These are phyloP conservation scores for Equus przewalskii DNA, from an alignment of 2,113 vertebrate genomes.

Conservation along the genomic window DNA sequence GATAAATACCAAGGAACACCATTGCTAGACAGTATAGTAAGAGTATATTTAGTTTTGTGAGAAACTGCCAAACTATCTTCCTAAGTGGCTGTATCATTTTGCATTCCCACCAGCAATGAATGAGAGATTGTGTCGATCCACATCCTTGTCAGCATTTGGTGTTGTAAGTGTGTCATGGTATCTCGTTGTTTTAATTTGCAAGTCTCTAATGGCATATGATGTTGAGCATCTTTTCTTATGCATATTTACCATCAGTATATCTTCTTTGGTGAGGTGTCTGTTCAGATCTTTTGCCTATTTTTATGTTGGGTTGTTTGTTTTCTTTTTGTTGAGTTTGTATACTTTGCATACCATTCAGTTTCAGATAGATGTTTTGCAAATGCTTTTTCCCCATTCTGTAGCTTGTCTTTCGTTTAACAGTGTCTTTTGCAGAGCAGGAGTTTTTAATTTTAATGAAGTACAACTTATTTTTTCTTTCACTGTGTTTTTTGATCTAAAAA, in stretches of 20 bases:
- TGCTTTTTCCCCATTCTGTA: background rate
- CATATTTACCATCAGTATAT: background rate
- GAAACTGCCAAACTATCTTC: background rate
- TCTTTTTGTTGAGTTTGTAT: background rate
- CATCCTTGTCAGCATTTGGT: background rate
- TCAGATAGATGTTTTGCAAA: background rate
- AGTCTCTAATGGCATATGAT: background rate
- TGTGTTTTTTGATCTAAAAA: background rate
- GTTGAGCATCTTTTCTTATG: background rate
- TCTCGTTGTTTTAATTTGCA: background rate
- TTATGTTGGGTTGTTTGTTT: background rate
- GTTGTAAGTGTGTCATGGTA: background rate
- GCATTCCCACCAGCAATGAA: background rate
- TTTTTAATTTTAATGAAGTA: conserved; percentile 2
- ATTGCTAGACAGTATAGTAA: background rate
- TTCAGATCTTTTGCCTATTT: background rate
- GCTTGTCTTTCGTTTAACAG: background rate
- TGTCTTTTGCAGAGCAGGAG: background rate
- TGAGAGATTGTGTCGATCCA: background rate
- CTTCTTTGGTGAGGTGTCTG: background rate
- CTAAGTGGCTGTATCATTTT: background rate
- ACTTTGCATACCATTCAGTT: background rate
- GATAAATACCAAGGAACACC: background rate
- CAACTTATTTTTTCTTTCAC: background rate
- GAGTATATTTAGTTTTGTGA: background rate